A percentile compares a stretch with the other conserved stretches of the same genome.
Evolutionary conservation across 2,797 vertebrate species (phyloP).

Genomic region (Microctenopoma steveboyesi): DNA sequence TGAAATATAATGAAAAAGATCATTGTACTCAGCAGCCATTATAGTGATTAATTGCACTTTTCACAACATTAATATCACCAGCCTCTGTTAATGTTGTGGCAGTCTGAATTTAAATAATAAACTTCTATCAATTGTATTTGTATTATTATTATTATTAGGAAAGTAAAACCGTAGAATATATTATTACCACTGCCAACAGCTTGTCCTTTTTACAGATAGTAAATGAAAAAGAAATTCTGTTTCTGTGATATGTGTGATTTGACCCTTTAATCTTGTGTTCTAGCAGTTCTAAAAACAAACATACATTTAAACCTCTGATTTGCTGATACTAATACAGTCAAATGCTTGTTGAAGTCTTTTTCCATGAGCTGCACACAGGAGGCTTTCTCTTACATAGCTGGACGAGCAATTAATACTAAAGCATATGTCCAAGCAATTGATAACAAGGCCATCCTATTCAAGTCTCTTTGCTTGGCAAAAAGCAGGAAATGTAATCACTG

Average conservation of each 20-base stretch:
- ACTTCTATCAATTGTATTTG: too few relatives aligned
- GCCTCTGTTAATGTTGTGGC: too few relatives aligned
- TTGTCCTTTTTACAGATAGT: not conserved
- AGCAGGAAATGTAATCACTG: conserved; percentile 67
- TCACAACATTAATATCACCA: too few relatives aligned
- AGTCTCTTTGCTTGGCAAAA: conserved; percentile 50
- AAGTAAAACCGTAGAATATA: not conserved
- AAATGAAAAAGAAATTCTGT: too few relatives aligned
- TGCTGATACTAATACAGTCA: conserved; percentile 6
- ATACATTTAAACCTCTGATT: conserved; percentile 22
- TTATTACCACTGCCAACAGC: not conserved
- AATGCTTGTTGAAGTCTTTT: conserved; percentile 24
- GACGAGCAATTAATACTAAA: conserved; percentile 69
- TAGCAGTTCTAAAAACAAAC: conserved; percentile 6
- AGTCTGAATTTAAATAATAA: too few relatives aligned
- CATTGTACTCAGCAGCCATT: too few relatives aligned
- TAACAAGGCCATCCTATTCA: conserved; percentile 66
- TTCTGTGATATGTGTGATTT: not conserved
- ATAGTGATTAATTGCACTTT: too few relatives aligned
- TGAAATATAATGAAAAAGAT: conserved; percentile 1
- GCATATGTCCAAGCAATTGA: conserved; percentile 64
- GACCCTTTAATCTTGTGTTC: not conserved
- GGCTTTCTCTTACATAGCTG: conserved; percentile 66
- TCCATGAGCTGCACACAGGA: conserved; percentile 29
- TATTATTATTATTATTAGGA: too few relatives aligned